A percentile compares a stretch with the other conserved stretches of the same genome.
Conservation (phyloP, 1,140 invertebrate genomes). For the Pogonomyrmex californicus region DNA sequence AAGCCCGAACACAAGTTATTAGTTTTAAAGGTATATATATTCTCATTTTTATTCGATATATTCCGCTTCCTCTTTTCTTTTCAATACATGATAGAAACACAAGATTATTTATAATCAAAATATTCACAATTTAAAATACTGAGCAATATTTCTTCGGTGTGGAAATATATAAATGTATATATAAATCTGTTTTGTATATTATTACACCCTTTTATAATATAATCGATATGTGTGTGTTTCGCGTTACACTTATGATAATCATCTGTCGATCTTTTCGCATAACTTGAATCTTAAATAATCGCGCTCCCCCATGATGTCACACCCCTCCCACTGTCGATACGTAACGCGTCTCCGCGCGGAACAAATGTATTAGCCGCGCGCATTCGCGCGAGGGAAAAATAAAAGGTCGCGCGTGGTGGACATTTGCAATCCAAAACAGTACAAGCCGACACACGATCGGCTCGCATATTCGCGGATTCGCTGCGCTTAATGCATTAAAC, state of each 20-base stretch:
- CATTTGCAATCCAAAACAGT: slow-evolving; percentile 52
- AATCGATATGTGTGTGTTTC: background rate
- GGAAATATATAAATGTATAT: background rate
- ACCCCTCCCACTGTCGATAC: background rate
- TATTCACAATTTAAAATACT: background rate
- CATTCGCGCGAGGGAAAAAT: background rate
- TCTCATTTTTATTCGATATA: background rate
- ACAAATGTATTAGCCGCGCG: slow-evolving; percentile 26
- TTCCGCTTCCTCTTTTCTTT: background rate
- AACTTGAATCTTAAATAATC: background rate
- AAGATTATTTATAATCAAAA: slow-evolving; percentile 4
- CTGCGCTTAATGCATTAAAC: slow-evolving; percentile 49
- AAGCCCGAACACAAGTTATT: background rate
- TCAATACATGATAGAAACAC: background rate
- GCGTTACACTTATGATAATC: background rate
- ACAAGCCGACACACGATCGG: slow-evolving; percentile 35
- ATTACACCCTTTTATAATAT: background rate
- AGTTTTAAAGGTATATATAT: background rate
- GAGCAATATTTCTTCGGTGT: background rate
- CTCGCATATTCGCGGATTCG: slow-evolving; percentile 24
- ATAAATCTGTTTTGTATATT: background rate
- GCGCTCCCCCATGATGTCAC: background rate
- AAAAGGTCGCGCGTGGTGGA: background rate
- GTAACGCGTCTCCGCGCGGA: background rate
- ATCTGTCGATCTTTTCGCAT: background rate